Conservation (phyloP, 2,888 invertebrate species). For the Trileptium ribeirensis region DNA sequence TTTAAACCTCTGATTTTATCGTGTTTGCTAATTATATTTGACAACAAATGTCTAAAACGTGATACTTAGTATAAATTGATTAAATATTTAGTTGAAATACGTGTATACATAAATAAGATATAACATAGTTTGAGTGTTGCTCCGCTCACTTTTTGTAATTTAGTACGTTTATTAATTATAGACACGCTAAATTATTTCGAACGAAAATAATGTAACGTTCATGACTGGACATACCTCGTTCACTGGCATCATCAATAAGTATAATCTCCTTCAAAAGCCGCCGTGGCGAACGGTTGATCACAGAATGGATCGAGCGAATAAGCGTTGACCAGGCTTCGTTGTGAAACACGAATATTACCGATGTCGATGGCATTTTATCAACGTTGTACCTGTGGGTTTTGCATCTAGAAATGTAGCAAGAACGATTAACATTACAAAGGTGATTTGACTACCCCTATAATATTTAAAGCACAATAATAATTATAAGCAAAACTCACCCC, state of each 20-base stretch:
- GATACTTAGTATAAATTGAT: too few relatives aligned
- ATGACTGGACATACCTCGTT: slow-evolving; percentile 35
- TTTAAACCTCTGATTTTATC: slow-evolving; percentile 24
- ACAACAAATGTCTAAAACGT: too few relatives aligned
- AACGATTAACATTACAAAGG: neutral
- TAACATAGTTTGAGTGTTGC: too few relatives aligned
- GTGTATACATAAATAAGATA: too few relatives aligned
- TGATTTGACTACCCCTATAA: too few relatives aligned
- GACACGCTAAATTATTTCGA: neutral
- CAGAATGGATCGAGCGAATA: slow-evolving; percentile 59
- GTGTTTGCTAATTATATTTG: too few relatives aligned
- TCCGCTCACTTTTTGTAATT: too few relatives aligned
- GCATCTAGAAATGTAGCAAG: slow-evolving; percentile 14
- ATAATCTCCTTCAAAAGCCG: slow-evolving; percentile 43
- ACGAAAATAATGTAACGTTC: neutral
- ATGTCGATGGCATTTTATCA: slow-evolving; percentile 74
- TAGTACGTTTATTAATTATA: too few relatives aligned
- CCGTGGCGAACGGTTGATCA: slow-evolving; percentile 44
- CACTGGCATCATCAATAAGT: slow-evolving; percentile 45
- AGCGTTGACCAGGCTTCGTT: slow-evolving; percentile 98
- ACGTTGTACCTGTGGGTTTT: slow-evolving; percentile 22
- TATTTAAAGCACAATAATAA: too few relatives aligned
- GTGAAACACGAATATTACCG: slow-evolving; percentile 96
- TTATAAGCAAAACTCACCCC: too few relatives aligned
- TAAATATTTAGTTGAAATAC: too few relatives aligned